Conservation (phyloP, 2,797 vertebrate genomes). For the Diplodus puntazzo region DNA sequence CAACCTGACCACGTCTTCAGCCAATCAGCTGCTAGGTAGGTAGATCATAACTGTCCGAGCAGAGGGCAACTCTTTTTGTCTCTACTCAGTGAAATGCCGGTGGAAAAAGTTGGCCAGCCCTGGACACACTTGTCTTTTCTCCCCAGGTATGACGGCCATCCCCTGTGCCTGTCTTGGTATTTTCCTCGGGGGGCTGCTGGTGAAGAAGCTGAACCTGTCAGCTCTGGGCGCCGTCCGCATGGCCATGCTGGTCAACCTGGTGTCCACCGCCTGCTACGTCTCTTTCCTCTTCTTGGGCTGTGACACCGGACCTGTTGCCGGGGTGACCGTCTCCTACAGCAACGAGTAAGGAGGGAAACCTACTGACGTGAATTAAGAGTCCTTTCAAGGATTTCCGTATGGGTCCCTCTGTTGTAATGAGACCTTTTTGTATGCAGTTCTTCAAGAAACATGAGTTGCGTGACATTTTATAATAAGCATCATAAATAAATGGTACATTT, state of each 20-base stretch:
- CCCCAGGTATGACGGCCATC: constrained; percentile 96
- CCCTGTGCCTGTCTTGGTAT: constrained; percentile 98
- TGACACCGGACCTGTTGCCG: constrained; percentile 96
- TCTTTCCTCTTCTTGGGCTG: constrained; percentile 98
- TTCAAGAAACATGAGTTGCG: background rate
- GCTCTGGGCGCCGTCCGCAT: constrained; percentile 96
- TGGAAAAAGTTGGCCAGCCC: background rate
- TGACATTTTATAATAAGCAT: too few species aligned
- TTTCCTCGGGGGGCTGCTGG: constrained; percentile 96
- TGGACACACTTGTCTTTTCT: background rate
- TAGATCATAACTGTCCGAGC: background rate
- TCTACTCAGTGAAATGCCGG: background rate
- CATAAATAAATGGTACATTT: too few species aligned
- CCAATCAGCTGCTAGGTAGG: constrained; percentile 98
- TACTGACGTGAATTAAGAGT: constrained; percentile 7
- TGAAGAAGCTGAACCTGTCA: constrained; percentile 97
- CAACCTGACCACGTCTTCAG: constrained; percentile 97
- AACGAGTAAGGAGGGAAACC: constrained; percentile 89
- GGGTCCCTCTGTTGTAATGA: background rate
- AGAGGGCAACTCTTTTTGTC: background rate
- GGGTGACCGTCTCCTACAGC: constrained; percentile 95
- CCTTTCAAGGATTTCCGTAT: background rate
- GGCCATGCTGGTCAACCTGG: constrained; percentile 98
- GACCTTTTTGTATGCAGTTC: background rate
- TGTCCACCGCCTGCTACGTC: constrained; percentile 97